phyloP scores from a whole-genome alignment of 2,113 vertebrate genomes.

The Sakesphorus luctuosus region DNA sequence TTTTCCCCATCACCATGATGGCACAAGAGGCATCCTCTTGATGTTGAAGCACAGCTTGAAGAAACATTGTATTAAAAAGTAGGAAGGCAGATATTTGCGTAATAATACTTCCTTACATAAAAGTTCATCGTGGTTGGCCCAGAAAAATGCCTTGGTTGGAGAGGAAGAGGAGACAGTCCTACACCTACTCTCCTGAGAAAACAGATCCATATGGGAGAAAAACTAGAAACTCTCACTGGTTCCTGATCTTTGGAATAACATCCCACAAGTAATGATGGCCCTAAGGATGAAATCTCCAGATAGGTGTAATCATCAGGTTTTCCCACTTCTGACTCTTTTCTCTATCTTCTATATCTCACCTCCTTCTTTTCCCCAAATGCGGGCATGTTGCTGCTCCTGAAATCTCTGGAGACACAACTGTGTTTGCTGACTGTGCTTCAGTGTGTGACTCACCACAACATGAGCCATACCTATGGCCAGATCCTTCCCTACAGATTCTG shows the following conservation, averaged over 20 bases:
- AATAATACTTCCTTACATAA: neutral
- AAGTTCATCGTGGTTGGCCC: rapidly evolving
- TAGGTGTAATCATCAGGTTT: neutral
- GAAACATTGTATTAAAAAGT: neutral
- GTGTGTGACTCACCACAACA: neutral
- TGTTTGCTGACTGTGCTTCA: neutral
- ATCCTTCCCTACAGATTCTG: neutral
- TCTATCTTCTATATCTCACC: neutral
- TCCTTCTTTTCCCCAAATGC: neutral
- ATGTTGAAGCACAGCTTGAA: neutral
- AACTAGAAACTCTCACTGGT: neutral
- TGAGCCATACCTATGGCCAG: neutral
- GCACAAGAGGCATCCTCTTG: neutral
- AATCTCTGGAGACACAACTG: neutral
- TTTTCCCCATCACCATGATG: neutral
- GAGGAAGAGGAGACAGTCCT: neutral
- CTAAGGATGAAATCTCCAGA: neutral
- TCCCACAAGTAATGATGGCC: neutral
- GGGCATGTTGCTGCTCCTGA: neutral
- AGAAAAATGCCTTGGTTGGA: neutral
- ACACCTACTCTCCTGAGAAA: neutral
- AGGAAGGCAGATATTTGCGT: neutral
- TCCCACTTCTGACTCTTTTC: neutral
- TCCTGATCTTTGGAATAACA: neutral
- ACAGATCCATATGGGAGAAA: neutral